Evolutionary conservation across 64 coral and sea anemone species (phyloP), one percentile per base, ranked within the genome.

Genomic region (Stichodactyla mertensii): DNA sequence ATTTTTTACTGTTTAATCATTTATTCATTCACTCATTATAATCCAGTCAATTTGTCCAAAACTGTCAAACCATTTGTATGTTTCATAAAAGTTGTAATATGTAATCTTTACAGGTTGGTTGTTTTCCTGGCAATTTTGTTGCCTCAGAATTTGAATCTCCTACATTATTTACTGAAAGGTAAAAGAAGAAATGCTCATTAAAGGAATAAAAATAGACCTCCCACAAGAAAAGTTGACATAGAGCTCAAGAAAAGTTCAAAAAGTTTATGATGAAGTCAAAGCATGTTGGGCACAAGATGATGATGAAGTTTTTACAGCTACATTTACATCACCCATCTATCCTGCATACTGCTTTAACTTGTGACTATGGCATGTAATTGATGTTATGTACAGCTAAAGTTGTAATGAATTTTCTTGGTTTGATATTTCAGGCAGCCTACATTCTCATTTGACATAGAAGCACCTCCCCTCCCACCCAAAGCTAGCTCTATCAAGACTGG

Each of bases 71-170:
- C 9, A 59, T 66, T n/a, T 66, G 19, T 18, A 4, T n/a, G 19
- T 16, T 16, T 61, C 59, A 15, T 16, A 15, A 61, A 16, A 61
- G 14, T 64, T n/a, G 0, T 22, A 66, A 66, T 66, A 22, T 55
- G 51, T 81, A 0, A 61, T 62, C 9, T 9, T 85, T 31, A 53
- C 55, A 85, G 83, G 83, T 85, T 85, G 83, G 83, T 2, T 85
- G 83, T 64, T 85, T 85, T 85, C 83, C 83, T 26, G 83, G 57
- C 60, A 85, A 85, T 64, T 85, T 85, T 85, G 83, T 85, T 61
- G 83, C 83, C 55, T 55, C 52, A 85, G 83, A 85, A 19, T 82
- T 82, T 26, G 52, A 52, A 62, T 31, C 83, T 60, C 56, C 83
- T 15, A 52, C 83, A 26, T 64, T 52, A 26, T 51, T 85, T 24